phyloP scores from a whole-genome alignment of 2,797 vertebrate genomes.

The Xyrichtys novacula region DNA sequence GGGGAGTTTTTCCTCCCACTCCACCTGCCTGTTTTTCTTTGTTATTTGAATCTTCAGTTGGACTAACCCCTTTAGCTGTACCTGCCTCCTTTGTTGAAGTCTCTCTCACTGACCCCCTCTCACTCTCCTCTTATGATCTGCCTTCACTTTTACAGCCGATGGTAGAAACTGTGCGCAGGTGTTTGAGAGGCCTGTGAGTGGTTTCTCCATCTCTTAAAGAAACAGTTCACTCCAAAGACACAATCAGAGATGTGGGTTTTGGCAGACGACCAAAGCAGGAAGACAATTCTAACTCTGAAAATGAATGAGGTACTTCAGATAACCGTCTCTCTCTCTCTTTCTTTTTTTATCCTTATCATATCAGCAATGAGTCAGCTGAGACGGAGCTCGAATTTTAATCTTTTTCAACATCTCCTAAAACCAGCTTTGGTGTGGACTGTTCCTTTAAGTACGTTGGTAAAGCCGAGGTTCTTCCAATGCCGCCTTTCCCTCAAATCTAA shows the following conservation, averaged over 20 bases:
- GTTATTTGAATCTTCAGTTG: slow-evolving; percentile 32
- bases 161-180: slow-evolving; percentile 67
- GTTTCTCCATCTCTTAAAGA: slow-evolving; percentile 75
- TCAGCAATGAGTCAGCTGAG: neutral
- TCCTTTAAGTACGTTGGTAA: slow-evolving; percentile 67
- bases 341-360: neutral
- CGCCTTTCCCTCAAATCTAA: slow-evolving; percentile 1
- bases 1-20: slow-evolving; percentile 61
- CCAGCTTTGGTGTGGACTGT: slow-evolving; percentile 66
- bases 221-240: slow-evolving; percentile 61
- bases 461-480: slow-evolving; percentile 62
- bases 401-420: neutral
- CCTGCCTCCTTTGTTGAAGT: slow-evolving; percentile 79
- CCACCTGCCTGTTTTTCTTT: slow-evolving; percentile 72
- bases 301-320: neutral
- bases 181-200: slow-evolving; percentile 40
- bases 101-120: slow-evolving; percentile 60
- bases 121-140: slow-evolving; percentile 41
- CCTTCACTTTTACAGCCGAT: slow-evolving; percentile 51
- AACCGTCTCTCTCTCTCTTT: neutral
- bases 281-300: neutral
- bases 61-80: slow-evolving; percentile 75
- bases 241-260: neutral
- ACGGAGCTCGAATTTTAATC: neutral
- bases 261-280: neutral